A percentile compares a stretch with the other conserved stretches of the same genome.
phyloP scores from a whole-genome alignment of 2,888 invertebrate genomes.

The Cactoblastis cactorum region DNA sequence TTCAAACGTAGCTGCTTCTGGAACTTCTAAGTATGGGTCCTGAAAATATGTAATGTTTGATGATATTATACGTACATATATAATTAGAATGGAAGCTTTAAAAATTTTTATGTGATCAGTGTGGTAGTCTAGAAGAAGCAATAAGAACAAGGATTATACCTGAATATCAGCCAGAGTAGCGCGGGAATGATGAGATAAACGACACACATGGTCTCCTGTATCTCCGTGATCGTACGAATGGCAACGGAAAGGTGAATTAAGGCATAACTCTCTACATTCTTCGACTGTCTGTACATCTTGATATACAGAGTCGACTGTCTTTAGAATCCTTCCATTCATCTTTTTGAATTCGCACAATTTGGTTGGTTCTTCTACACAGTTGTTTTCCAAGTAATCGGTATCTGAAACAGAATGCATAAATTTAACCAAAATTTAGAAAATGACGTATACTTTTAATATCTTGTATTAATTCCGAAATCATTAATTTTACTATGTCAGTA shows the following conservation, averaged over 20 bases:
- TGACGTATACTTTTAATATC: too few relatives aligned
- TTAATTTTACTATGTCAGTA: too few relatives aligned
- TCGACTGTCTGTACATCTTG: constrained; percentile 92
- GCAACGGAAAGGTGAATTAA: constrained; percentile 93
- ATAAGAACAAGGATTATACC: constrained; percentile 60
- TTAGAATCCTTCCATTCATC: constrained; percentile 91
- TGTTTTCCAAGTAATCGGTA: constrained; percentile 93
- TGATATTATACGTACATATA: not conserved
- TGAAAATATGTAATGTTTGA: constrained; percentile 40
- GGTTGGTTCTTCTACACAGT: constrained; percentile 96
- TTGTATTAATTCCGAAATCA: too few relatives aligned
- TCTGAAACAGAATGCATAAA: constrained; percentile 55
- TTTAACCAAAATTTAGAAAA: too few relatives aligned
- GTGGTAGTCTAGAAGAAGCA: too few relatives aligned
- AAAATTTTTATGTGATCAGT: too few relatives aligned
- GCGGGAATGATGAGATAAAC: constrained; percentile 93
- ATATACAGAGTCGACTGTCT: constrained; percentile 96
- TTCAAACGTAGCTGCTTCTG: constrained; percentile 95
- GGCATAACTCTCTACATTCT: constrained; percentile 92
- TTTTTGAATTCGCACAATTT: constrained; percentile 96
- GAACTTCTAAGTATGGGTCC: constrained; percentile 94
- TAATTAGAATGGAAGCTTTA: not conserved
- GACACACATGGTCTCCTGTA: constrained; percentile 95
- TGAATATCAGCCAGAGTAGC: constrained; percentile 93
- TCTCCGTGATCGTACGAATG: constrained; percentile 97